These are phyloP conservation scores for Mirounga angustirostris DNA, from an alignment of 2,113 vertebrate species.

Conservation along the genomic window DNA sequence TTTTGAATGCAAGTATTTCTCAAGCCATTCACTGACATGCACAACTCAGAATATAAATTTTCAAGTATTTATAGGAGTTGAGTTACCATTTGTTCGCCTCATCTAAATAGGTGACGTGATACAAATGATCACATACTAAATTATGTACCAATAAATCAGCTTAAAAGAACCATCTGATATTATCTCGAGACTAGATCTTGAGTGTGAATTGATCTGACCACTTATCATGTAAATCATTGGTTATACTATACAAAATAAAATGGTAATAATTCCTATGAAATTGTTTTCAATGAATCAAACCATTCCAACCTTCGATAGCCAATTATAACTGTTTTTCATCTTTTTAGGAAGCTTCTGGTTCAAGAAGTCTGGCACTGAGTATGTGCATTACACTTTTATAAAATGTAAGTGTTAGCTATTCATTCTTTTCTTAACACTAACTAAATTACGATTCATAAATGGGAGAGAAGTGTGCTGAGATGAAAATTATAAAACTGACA, in stretches of 20 bases:
- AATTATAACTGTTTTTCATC: background rate
- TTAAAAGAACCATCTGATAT: conserved; percentile 54
- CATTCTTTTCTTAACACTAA: background rate
- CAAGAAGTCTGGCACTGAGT: background rate
- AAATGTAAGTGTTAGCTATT: background rate
- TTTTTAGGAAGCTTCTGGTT: background rate
- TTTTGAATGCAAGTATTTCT: conserved; percentile 85
- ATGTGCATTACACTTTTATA: background rate
- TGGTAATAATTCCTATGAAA: background rate
- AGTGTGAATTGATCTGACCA: conserved; percentile 41
- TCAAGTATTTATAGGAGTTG: conserved; percentile 77
- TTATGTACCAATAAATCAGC: conserved; percentile 61
- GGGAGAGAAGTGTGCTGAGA: background rate
- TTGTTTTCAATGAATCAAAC: background rate
- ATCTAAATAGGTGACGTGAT: conserved; percentile 77
- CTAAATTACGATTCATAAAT: conserved; percentile 46
- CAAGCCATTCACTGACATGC: conserved; percentile 83
- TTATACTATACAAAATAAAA: conserved; percentile 20
- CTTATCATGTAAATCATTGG: conserved; percentile 33
- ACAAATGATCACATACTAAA: conserved; percentile 74
- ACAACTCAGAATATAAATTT: conserved; percentile 83
- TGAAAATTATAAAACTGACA: conserved; percentile 52
- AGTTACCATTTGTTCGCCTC: conserved; percentile 81
- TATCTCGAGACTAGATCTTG: background rate
- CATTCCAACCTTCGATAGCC: background rate